Evolutionary conservation across 2,113 vertebrate species (phyloP), one percentile per base, ranked within the genome.

Genomic region (Tupaia tana): DNA sequence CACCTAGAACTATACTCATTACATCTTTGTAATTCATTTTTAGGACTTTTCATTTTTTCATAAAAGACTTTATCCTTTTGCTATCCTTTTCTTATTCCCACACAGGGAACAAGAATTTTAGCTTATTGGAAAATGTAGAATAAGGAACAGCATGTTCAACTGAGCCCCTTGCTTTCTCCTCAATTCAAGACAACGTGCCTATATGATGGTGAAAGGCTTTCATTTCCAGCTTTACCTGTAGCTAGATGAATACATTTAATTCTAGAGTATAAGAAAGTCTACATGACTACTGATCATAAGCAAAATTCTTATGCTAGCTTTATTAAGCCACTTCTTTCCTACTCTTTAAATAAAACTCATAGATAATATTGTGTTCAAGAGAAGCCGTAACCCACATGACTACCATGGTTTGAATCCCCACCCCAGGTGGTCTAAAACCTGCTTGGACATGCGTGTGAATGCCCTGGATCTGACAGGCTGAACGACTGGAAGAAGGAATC

Each of bases 1-100:
- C 1, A 77, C 29, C 34, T 63, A 69, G 11, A 91, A 93, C 22
- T 59, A 87, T 16, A 86, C 16, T 73, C 9, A 91, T 14, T 77
- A n/a, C 14, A 64, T 29, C 6, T 91, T 80, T 86, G 31, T 93
- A 29, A 27, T 91, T 70, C 71, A 22, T 66, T 96, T 70, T 86
- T 24, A 95, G 52, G 83, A 54, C 22, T 67, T 73, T 67, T 70
- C 56, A 66, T 63, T 9, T 56, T 82, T 83, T 74, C 52, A 24
- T 54, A 61, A 71, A 7, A 71, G 43, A 84, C n/a, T 91, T 29
- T 87, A 7, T 13, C 56, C 77, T 12, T 91, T 66, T 69, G 19
- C 34, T 43, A 93, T 93, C 24, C 15, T 82, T 81, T 78, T 66
- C 27, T 85, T 78, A 73, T 64, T 83, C 71, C n/a, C 90, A 16